phyloP scores from a whole-genome alignment of 1,140 invertebrate genomes.

The Drosophila repletoides region DNA sequence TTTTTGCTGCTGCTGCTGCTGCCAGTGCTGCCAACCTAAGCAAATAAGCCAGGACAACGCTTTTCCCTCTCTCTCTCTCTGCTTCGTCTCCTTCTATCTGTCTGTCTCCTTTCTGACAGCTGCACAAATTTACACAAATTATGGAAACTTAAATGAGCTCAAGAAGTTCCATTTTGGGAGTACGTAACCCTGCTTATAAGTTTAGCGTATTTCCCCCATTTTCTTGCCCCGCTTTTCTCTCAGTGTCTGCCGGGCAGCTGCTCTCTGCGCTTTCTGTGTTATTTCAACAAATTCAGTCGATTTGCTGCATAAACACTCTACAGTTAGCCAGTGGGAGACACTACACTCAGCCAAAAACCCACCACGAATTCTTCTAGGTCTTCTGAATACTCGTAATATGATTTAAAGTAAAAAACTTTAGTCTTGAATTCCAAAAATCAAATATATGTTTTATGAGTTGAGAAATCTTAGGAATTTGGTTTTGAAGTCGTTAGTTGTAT shows the following conservation, averaged over 20 bases:
- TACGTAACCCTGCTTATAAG: slow-evolving; percentile 45
- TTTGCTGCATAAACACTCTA: slow-evolving; percentile 77
- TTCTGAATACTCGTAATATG: too few species aligned
- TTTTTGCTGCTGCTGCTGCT: slow-evolving; percentile 26
- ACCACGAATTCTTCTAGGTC: too few species aligned
- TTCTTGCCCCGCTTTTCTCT: not conserved
- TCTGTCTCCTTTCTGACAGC: too few species aligned
- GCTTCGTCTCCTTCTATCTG: not conserved
- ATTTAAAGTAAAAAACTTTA: too few species aligned
- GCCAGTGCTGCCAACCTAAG: slow-evolving; percentile 58
- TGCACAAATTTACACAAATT: slow-evolving; percentile 58
- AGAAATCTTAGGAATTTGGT: too few species aligned
- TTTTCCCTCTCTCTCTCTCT: too few species aligned
- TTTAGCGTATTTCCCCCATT: slow-evolving; percentile 58
- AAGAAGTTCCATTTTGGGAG: slow-evolving; percentile 12
- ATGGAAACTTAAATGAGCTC: slow-evolving; percentile 65
- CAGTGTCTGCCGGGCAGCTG: not conserved
- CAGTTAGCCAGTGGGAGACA: not conserved
- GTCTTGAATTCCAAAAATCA: too few species aligned
- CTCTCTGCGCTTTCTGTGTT: slow-evolving; percentile 45
- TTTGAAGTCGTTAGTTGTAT: too few species aligned
- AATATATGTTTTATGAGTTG: too few species aligned
- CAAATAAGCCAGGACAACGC: slow-evolving; percentile 51
- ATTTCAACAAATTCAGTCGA: slow-evolving; percentile 81
- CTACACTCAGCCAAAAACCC: too few species aligned